Conservation (phyloP, 1,140 invertebrate genomes). For the silkworm (Bombyx mori) region DNA sequence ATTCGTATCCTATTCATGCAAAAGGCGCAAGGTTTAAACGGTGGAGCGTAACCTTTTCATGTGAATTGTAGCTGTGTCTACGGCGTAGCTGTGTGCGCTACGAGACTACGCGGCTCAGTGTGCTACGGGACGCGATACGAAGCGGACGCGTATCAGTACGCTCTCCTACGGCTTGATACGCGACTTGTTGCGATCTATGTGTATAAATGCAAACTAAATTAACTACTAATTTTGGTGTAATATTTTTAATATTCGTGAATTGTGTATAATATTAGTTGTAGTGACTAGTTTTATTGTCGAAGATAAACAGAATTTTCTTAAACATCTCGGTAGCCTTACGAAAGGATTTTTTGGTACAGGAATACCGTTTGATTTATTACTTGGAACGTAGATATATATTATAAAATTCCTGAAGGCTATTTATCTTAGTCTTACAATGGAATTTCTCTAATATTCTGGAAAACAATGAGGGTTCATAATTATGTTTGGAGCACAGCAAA, state of each 20-base stretch:
- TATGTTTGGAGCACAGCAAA: no score
- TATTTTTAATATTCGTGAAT: neutral
- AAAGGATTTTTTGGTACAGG: neutral
- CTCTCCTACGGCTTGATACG: neutral
- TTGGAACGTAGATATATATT: constrained; percentile 1
- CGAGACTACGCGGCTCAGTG: constrained; percentile 35
- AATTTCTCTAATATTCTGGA: neutral
- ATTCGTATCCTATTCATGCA: constrained; percentile 55
- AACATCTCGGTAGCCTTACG: neutral
- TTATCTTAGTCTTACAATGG: constrained; percentile 1
- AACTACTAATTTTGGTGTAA: constrained; percentile 1
- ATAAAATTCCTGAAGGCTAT: neutral
- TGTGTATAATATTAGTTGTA: no score
- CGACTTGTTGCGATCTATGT: constrained; percentile 37
- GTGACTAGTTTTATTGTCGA: no score
- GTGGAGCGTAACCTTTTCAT: constrained; percentile 58
- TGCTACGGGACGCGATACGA: constrained; percentile 36
- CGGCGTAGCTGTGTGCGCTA: constrained; percentile 44
- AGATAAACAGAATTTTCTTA: no score
- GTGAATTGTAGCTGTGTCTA: constrained; percentile 28
- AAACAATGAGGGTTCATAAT: no score
- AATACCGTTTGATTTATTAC: constrained; percentile 6
- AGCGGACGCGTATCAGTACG: constrained; percentile 23
- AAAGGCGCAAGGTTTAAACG: constrained; percentile 61
- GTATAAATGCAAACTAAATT: constrained; percentile 5